Percentiles rank a stretch among this genome's conserved stretches.
Evolutionary conservation across 2,113 vertebrate genomes (phyloP).

Genomic region (Leucosticte australis): DNA sequence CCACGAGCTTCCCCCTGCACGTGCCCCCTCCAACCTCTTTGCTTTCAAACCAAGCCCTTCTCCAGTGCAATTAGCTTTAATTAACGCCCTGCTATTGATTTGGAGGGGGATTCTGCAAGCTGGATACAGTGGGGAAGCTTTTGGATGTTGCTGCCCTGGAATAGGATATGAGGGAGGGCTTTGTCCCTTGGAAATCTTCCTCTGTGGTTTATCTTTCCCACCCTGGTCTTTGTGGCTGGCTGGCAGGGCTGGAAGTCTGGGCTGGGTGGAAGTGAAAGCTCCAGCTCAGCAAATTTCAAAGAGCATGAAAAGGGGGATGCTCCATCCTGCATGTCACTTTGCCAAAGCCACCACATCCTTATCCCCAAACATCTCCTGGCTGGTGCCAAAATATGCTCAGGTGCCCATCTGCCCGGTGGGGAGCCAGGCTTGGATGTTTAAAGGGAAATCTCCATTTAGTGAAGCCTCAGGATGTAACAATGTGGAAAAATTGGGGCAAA

Average conservation of each 20-base stretch:
- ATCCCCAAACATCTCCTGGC: neutral
- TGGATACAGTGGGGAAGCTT: neutral
- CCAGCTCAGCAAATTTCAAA: neutral
- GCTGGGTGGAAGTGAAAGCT: neutral
- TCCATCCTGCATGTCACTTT: accelerated
- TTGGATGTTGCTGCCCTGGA: accelerated
- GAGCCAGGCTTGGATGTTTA: neutral
- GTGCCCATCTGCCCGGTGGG: neutral
- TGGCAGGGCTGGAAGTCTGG: neutral
- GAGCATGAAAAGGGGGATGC: neutral
- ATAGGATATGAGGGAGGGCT: neutral
- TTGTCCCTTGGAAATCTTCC: neutral
- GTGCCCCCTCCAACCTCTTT: neutral
- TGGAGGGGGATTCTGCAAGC: neutral
- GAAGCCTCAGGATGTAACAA: neutral
- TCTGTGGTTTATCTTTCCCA: neutral
- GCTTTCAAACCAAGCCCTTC: neutral
- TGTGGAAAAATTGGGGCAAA: neutral
- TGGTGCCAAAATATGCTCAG: neutral
- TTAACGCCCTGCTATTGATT: neutral
- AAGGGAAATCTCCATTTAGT: neutral
- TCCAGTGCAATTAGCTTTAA: neutral
- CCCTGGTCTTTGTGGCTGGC: neutral
- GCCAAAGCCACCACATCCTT: neutral
- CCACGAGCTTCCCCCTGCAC: accelerated